Evolutionary conservation across 2,797 vertebrate species (phyloP).

Genomic region (Argya squamiceps): DNA sequence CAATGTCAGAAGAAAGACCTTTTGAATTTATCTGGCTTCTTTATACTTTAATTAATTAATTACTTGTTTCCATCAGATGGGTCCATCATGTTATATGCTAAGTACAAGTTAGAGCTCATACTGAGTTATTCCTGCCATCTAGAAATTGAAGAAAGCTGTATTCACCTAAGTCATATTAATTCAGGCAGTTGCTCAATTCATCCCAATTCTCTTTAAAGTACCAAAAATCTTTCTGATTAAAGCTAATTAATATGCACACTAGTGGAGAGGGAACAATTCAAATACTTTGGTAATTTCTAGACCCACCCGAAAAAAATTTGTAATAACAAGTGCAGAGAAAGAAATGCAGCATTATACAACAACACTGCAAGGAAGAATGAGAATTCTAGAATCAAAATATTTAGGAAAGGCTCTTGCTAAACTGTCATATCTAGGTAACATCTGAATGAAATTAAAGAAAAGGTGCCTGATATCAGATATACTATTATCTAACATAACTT

Average conservation of each 20-base stretch:
- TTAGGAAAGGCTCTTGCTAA: neutral
- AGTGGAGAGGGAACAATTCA: neutral
- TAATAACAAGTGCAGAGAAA: neutral
- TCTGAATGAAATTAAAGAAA: neutral
- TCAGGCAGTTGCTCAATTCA: neutral
- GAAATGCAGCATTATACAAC: neutral
- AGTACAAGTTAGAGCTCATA: neutral
- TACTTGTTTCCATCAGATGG: neutral
- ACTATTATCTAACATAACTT: neutral
- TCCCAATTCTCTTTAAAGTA: neutral
- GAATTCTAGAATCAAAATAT: neutral
- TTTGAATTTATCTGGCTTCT: neutral
- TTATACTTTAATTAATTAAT: neutral
- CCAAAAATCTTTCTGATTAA: neutral
- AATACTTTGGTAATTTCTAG: neutral
- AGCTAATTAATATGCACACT: neutral
- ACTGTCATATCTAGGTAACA: neutral
- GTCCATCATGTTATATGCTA: neutral
- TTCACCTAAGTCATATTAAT: neutral
- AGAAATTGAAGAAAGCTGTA: neutral
- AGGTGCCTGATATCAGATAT: neutral
- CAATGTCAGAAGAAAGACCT: neutral
- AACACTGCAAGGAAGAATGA: neutral
- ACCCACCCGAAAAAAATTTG: neutral
- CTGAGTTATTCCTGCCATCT: neutral